A percentile compares a stretch with the other conserved stretches of the same genome.
Evolutionary conservation across 2,113 vertebrate species (phyloP).

Genomic region (Burhinus bistriatus): DNA sequence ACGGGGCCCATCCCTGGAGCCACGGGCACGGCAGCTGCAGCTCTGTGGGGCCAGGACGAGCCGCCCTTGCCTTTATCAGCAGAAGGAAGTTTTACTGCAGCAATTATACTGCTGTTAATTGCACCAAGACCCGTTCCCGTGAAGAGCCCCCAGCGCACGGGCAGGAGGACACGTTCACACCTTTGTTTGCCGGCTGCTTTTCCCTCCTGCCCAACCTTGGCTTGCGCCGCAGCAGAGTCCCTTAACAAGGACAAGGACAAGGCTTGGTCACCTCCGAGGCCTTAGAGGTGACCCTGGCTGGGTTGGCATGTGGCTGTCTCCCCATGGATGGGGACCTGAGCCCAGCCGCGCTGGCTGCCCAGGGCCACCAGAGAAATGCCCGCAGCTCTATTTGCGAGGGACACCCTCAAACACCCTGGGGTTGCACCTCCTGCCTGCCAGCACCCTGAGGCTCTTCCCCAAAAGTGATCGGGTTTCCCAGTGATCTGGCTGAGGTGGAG

Average conservation of each 20-base stretch:
- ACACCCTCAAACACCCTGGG: rapidly evolving
- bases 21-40: background rate
- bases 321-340: background rate
- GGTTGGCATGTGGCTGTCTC: no score
- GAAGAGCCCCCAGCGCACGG: rapidly evolving
- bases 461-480: background rate
- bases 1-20: background rate
- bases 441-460: background rate
- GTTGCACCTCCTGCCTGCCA: background rate
- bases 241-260: rapidly evolving
- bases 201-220: background rate
- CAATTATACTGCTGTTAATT: background rate
- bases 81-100: background rate
- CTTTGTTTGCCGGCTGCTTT: background rate
- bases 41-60: background rate
- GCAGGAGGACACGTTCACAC: background rate
- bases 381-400: background rate
- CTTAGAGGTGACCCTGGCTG: background rate
- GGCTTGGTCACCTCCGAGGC: rapidly evolving
- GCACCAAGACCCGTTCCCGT: rapidly evolving
- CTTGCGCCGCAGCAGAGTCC: background rate
- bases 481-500: background rate
- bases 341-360: background rate
- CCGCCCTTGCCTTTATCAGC: background rate
- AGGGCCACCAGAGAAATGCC: background rate